Percentiles rank a stretch among this genome's conserved stretches.
Conservation (phyloP, 2,888 invertebrate genomes). For the Tortricodes alternella region DNA sequence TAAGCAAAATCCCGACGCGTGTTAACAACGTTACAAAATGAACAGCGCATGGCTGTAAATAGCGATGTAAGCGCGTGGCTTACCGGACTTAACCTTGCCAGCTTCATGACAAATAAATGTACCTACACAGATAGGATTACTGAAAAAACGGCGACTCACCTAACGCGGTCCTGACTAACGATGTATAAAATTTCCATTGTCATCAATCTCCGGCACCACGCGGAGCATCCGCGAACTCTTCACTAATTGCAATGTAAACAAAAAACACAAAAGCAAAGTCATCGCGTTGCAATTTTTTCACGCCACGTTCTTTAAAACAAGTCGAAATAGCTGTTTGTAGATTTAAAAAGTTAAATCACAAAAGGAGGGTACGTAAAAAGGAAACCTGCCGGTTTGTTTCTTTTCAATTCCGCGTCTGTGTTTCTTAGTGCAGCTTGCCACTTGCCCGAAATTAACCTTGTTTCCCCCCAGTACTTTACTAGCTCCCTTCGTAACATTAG, state of each 20-base stretch:
- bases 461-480: background rate
- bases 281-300: conserved; percentile 74
- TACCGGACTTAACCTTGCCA: conserved; percentile 53
- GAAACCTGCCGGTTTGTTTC: conserved; percentile 3
- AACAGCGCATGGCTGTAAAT: conserved; percentile 40
- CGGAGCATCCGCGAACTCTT: conserved; percentile 79
- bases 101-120: conserved; percentile 59
- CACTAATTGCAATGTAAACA: conserved; percentile 82
- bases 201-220: conserved; percentile 82
- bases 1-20: conserved; percentile 32
- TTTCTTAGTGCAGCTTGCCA: background rate
- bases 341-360: conserved; percentile 32
- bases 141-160: conserved; percentile 76
- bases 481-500: background rate
- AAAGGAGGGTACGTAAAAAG: conserved; percentile 5
- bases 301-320: conserved; percentile 64
- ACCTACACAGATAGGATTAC: conserved; percentile 69
- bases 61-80: conserved; percentile 48
- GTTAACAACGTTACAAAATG: conserved; percentile 31
- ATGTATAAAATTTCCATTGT: conserved; percentile 83
- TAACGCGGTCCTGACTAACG: conserved; percentile 79
- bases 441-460: conserved; percentile 9
- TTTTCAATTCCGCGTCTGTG: conserved; percentile 10
- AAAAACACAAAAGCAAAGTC: conserved; percentile 79
- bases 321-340: conserved; percentile 41